Base-by-base conservation (phyloP, 1,140 invertebrate species). In the Ceratina australensis region DNA sequence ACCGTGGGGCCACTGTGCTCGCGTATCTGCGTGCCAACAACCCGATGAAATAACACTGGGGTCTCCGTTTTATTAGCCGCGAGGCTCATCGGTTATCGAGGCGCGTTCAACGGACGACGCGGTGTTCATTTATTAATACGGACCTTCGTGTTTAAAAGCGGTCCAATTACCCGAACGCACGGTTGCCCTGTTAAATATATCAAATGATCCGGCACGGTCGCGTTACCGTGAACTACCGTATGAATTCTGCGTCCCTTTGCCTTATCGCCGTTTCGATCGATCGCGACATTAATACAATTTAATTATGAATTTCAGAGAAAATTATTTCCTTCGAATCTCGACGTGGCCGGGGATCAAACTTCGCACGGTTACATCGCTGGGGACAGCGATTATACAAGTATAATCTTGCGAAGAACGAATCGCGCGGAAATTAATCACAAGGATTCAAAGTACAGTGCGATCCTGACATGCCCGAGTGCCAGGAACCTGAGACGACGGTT, bases 71-170 rank as follows among this genome's bases (percentile, higher is more conserved):
- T 74, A 56, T 56, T 66, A 42, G 54, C n/a, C 20, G 20, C n/a
- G 20, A 26, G 20, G 18, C 50, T 42, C 33, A 3, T 7, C 24
- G 13, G 18, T 74, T 64, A 73, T 54, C 20, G 60, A 54, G 26
- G 26, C 10, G 16, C 42, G 42, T 1, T 4, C 26, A 18, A 66
- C 15, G 18, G 13, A n/a, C 50, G 50, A n/a, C 10, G 64, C 22
- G 49, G 13, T 24, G 26, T 64, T 22, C 49, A 12, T 73, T 73
- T 22, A n/a, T 65, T 74, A 66, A 74, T 66, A n/a, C 16, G n/a
- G 47, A 10, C 12, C 15, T 42, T 10, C 12, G 50, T 20, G 42
- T 65, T 47, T 74, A 65, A 73, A 65, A 42, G 28, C 28, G 28
- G 0, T 28, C 7, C 3, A 74, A 74, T 74, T 65, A 74, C 42